Evolutionary conservation across 2,113 vertebrate genomes (phyloP).

Genomic region (Zosterops lateralis): DNA sequence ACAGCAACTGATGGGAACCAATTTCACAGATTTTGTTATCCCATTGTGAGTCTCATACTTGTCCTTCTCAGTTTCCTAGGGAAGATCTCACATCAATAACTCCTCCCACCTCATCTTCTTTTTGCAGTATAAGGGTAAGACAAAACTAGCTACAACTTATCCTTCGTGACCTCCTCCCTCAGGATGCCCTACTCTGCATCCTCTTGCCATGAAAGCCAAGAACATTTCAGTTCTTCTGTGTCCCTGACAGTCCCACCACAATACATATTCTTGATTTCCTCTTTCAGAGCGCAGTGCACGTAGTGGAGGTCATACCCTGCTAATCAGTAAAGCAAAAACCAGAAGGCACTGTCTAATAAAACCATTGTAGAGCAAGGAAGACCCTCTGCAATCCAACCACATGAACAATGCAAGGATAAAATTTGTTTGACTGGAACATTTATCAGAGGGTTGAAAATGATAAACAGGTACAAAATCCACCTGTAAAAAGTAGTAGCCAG

Average conservation of each 20-base stretch:
- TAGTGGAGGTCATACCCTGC: neutral
- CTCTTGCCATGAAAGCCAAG: neutral
- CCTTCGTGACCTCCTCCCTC: neutral
- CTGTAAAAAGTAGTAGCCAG: neutral
- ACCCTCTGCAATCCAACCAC: neutral
- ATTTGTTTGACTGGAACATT: neutral
- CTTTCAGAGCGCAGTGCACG: neutral
- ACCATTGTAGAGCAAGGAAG: neutral
- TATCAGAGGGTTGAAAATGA: constrained; percentile 8
- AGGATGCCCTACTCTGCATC: neutral
- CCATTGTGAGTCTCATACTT: neutral
- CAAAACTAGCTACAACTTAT: neutral
- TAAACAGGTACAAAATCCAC: constrained; percentile 11
- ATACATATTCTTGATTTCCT: neutral
- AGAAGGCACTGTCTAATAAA: neutral
- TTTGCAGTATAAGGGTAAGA: constrained; percentile 8
- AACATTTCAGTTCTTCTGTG: neutral
- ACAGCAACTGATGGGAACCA: neutral
- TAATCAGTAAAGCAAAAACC: neutral
- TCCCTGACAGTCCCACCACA: neutral
- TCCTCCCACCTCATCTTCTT: neutral
- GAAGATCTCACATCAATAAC: neutral
- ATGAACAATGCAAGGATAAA: neutral
- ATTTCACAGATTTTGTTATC: constrained; percentile 14
- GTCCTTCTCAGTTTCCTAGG: neutral